Evolutionary conservation across 2,113 vertebrate genomes (phyloP), one percentile per base, ranked within the genome.

Genomic region (Phocoena sinus): DNA sequence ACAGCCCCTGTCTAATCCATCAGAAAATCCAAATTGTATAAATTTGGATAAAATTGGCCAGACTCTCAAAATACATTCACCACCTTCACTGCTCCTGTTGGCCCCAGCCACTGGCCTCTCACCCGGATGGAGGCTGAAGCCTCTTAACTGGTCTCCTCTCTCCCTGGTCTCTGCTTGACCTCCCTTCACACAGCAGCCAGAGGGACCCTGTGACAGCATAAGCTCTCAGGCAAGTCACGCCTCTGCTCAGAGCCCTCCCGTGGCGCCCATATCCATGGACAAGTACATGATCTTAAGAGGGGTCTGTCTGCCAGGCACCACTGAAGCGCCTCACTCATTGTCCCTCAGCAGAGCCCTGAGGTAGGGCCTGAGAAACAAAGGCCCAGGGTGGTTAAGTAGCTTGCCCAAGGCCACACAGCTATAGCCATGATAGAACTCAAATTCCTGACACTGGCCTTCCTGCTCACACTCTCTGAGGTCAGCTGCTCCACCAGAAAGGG

Each of bases 21-120:
- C 41, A 10, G 82, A 67, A 47, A 50, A 44, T 14, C 41, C 20
- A 2, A 36, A 36, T 36, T 36, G 36, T 36, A 36, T 36, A 36
- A 36, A 36, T 36, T 36, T 36, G 36, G 36, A 36, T 36, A 36
- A 36, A 36, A 33, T 1, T 15, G 41, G 41, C 63, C 13, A 41
- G 1, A 8, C 31, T 15, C 5, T 44, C 20, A n/a, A 25, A 14
- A 14, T 5, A 21, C 1, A 5, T 68, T 68, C 15, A 1, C 23
- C 15, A 0, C 56, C 60, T 9, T 47, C 82, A 9, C 36, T 8
- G 28, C 3, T 44, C 6, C 11, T 21, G 2, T 28, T 0, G 1
- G 28, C 20, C 60, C 62, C 31, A 2, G 31, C 31, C 62, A 17
- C 41, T 28, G 8, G 62, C 31, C 62, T 67, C 28, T 12, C 60